Conservation (phyloP, 1,140 invertebrate species). For the Cyphomyrmex costatus region DNA sequence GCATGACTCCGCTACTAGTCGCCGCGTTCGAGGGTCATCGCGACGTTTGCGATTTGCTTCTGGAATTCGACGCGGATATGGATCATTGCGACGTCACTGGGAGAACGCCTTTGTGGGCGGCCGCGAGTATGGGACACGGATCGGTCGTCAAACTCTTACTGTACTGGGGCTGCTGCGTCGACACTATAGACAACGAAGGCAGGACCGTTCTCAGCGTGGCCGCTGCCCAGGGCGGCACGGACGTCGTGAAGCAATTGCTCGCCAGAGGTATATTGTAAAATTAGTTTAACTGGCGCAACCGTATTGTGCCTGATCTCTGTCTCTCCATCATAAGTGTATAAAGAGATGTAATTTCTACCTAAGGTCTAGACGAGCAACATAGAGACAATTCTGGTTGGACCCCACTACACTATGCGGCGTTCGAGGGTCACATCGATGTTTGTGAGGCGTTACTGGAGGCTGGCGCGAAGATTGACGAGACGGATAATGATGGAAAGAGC, state of each 20-base stretch:
- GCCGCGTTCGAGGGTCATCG: conserved; percentile 97
- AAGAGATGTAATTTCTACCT: conserved; percentile 26
- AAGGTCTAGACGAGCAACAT: conserved; percentile 95
- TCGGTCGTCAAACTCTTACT: conserved; percentile 93
- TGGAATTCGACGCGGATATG: conserved; percentile 95
- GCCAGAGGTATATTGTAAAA: conserved; percentile 89
- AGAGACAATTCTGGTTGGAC: conserved; percentile 97
- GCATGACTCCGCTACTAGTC: conserved; percentile 96
- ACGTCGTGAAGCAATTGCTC: conserved; percentile 95
- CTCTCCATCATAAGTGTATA: background rate
- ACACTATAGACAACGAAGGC: conserved; percentile 96
- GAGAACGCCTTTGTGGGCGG: conserved; percentile 93
- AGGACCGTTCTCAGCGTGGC: conserved; percentile 95
- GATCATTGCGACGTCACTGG: conserved; percentile 94
- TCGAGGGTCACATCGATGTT: conserved; percentile 96
- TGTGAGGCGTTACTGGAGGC: conserved; percentile 95
- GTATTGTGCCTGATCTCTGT: background rate
- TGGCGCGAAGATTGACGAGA: conserved; percentile 96
- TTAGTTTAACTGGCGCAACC: conserved; percentile 19
- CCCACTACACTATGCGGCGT: conserved; percentile 96
- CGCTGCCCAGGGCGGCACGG: conserved; percentile 93
- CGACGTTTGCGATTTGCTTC: conserved; percentile 94
- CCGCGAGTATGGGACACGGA: conserved; percentile 95
- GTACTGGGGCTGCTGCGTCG: conserved; percentile 96
- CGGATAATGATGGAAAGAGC: conserved; percentile 97